These are phyloP conservation scores for Diplolepis rosae DNA, from an alignment of 2,888 invertebrate genomes.

Conservation along the genomic window DNA sequence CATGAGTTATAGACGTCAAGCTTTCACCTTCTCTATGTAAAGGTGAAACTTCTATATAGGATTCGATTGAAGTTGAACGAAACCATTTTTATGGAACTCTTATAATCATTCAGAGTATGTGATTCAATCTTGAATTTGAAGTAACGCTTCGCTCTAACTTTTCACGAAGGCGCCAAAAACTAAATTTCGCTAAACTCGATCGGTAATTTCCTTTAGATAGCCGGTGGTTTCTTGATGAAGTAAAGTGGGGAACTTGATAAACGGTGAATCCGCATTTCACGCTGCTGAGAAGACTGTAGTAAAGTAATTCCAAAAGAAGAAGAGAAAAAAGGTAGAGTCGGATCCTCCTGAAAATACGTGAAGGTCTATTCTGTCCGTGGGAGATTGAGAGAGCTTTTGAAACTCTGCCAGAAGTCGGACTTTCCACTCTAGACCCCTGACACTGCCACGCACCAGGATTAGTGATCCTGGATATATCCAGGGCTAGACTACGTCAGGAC, in stretches of 20 bases:
- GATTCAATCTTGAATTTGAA: too few relatives aligned
- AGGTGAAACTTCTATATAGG: background rate
- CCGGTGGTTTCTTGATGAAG: slow-evolving; percentile 4
- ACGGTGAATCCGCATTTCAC: background rate
- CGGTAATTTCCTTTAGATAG: slow-evolving; percentile 29
- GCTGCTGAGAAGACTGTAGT: slow-evolving; percentile 10
- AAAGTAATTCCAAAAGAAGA: slow-evolving; percentile 12
- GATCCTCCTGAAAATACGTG: slow-evolving; percentile 18
- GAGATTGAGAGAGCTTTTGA: slow-evolving; percentile 30
- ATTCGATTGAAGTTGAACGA: background rate
- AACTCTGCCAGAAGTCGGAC: slow-evolving; percentile 34
- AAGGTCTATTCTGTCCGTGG: slow-evolving; percentile 17
- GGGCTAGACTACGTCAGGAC: slow-evolving; percentile 58
- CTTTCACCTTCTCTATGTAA: slow-evolving; percentile 3
- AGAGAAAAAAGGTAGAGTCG: background rate
- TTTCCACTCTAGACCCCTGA: slow-evolving; percentile 5
- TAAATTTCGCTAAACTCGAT: slow-evolving; percentile 6
- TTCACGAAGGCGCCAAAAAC: background rate
- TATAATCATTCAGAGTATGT: too few relatives aligned
- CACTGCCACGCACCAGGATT: slow-evolving; percentile 57
- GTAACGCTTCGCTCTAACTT: too few relatives aligned
- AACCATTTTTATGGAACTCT: background rate
- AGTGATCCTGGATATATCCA: slow-evolving; percentile 47
- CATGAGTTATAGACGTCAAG: slow-evolving; percentile 23
- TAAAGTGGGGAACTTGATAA: slow-evolving; percentile 31